A percentile compares a stretch with the other conserved stretches of the same genome.
phyloP scores from a whole-genome alignment of 2,113 vertebrate genomes.

The Siniperca knerii region DNA sequence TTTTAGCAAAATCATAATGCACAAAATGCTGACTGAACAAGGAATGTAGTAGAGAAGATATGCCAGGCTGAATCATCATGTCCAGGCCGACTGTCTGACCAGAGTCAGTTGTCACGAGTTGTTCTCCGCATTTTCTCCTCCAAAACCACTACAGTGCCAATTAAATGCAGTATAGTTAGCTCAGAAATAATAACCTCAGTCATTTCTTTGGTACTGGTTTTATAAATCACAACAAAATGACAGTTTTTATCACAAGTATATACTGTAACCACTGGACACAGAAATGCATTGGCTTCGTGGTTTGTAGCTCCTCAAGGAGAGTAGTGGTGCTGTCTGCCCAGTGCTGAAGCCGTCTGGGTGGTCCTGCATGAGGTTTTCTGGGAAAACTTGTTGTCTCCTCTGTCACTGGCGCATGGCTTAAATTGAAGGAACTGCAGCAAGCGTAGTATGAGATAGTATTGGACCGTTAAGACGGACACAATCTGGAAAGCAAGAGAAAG shows the following conservation, averaged over 20 bases:
- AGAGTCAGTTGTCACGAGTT: constrained; percentile 24
- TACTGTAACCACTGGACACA: constrained; percentile 33
- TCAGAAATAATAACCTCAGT: constrained; percentile 28
- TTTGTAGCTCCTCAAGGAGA: constrained; percentile 55
- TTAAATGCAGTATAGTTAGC: constrained; percentile 21
- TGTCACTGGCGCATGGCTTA: background rate
- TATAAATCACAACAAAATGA: constrained; percentile 39
- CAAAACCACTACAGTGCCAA: constrained; percentile 20
- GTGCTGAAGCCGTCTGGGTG: constrained; percentile 54
- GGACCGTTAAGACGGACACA: background rate
- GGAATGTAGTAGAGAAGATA: constrained; percentile 3
- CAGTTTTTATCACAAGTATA: constrained; percentile 15
- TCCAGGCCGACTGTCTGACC: constrained; percentile 42
- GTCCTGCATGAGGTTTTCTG: constrained; percentile 52
- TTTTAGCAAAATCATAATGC: constrained; percentile 10
- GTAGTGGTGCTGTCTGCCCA: constrained; percentile 20
- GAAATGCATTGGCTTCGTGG: constrained; percentile 12
- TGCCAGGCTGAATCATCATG: constrained; percentile 37
- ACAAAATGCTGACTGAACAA: constrained; percentile 25
- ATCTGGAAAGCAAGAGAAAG: background rate
- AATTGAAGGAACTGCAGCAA: background rate
- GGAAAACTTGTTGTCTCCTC: constrained; percentile 52
- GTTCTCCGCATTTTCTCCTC: constrained; percentile 16
- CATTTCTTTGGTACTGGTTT: constrained; percentile 28
- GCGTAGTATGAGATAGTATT: background rate